phyloP scores from a whole-genome alignment of 2,888 invertebrate genomes.

The Taphrorychus bicolor region DNA sequence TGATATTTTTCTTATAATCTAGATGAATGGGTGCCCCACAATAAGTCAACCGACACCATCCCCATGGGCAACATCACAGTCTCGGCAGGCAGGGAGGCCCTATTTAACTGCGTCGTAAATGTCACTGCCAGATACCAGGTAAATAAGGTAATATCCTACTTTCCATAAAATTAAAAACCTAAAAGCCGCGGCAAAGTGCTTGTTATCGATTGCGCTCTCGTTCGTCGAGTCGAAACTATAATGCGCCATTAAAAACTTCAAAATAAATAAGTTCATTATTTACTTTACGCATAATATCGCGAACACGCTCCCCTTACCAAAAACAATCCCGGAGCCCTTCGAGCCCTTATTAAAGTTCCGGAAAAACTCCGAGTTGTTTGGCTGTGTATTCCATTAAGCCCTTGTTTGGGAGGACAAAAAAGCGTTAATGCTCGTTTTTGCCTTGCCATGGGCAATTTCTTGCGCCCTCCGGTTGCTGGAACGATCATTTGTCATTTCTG shows the following conservation, averaged over 20 bases:
- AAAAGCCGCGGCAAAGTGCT: neutral
- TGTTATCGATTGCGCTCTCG: neutral
- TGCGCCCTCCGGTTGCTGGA: slow-evolving; percentile 9
- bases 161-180: no score
- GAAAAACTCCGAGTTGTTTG: slow-evolving; percentile 28
- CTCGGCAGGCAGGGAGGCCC: slow-evolving; percentile 70
- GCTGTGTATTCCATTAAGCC: slow-evolving; percentile 35
- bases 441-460: slow-evolving; percentile 15
- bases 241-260: neutral
- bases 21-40: slow-evolving; percentile 68
- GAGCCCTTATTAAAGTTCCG: slow-evolving; percentile 17
- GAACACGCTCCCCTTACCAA: neutral
- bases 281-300: neutral
- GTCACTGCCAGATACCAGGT: slow-evolving; percentile 72
- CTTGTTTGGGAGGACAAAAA: slow-evolving; percentile 23
- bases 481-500: slow-evolving; percentile 21
- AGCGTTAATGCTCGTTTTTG: slow-evolving; percentile 33
- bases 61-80: slow-evolving; percentile 71
- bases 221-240: neutral
- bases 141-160: slow-evolving; percentile 52
- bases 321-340: slow-evolving; percentile 16
- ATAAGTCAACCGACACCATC: slow-evolving; percentile 68
- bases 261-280: neutral
- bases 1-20: slow-evolving; percentile 43
- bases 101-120: slow-evolving; percentile 69